Percentiles rank a stretch among this genome's conserved stretches.
Conservation (phyloP, 1,140 invertebrate species). For the Drosophila santomea region DNA sequence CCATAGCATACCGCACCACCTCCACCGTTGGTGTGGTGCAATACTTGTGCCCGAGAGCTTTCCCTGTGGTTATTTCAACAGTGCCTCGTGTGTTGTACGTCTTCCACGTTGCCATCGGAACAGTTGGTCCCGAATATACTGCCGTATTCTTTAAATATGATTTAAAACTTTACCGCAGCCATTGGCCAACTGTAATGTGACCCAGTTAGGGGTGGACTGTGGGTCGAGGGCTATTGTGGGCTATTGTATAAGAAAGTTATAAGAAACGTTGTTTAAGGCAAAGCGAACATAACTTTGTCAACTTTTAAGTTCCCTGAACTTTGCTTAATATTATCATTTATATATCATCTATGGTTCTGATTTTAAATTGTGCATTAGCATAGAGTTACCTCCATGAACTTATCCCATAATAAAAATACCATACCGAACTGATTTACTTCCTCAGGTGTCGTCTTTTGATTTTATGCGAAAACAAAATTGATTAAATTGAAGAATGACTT, state of each 20-base stretch:
- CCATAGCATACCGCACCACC: conserved; percentile 1
- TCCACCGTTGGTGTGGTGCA: conserved; percentile 49
- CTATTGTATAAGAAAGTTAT: conserved; percentile 23
- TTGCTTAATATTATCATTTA: background rate
- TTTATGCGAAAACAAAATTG: conserved; percentile 48
- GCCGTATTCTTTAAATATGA: conserved; percentile 51
- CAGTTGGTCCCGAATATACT: conserved; percentile 38
- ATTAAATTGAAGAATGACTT: conserved; percentile 42
- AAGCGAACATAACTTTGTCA: background rate
- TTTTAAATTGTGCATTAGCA: conserved; percentile 11
- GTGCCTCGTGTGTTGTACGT: conserved; percentile 30
- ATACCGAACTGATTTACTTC: conserved; percentile 30
- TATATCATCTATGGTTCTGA: background rate
- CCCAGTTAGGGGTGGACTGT: conserved; percentile 31
- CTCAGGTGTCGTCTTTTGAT: conserved; percentile 22
- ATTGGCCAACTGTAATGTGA: conserved; percentile 49
- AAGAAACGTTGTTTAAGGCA: conserved; percentile 16
- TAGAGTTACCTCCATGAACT: conserved; percentile 14
- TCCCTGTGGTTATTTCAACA: conserved; percentile 30
- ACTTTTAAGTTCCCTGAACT: background rate
- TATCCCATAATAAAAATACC: conserved; percentile 12
- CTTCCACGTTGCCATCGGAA: conserved; percentile 43
- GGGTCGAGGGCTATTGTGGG: conserved; percentile 5
- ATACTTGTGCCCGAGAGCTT: conserved; percentile 61
- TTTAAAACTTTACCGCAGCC: conserved; percentile 51